These are phyloP conservation scores for Eulimnadia texana DNA, from an alignment of 1,140 invertebrate species.

Conservation along the genomic window DNA sequence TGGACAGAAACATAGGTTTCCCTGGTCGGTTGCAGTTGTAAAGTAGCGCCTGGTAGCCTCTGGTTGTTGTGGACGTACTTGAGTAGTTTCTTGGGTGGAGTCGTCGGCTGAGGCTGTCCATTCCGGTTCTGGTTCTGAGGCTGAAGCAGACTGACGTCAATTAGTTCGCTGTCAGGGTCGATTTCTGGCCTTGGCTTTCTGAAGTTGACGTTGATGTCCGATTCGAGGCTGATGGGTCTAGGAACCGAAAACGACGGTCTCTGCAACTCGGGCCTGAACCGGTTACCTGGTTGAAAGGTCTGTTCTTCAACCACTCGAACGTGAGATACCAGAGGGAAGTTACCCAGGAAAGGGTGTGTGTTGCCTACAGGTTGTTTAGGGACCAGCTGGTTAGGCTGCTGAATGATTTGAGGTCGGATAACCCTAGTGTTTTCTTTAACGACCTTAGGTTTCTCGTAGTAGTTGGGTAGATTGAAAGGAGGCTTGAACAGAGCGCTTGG, in stretches of 20 bases:
- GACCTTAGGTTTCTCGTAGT: constrained; percentile 26
- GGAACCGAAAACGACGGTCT: too few species aligned
- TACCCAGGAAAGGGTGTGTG: neutral
- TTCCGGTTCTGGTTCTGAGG: neutral
- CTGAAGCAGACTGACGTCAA: constrained; percentile 21
- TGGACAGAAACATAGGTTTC: neutral
- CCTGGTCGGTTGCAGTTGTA: neutral
- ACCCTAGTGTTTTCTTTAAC: constrained; percentile 15
- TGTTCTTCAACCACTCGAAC: neutral
- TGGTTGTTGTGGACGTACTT: neutral
- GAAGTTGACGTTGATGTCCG: constrained; percentile 41
- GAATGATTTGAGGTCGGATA: neutral
- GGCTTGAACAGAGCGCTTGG: constrained; percentile 2
- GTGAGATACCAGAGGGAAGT: neutral
- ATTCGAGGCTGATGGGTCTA: constrained; percentile 23
- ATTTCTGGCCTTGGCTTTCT: constrained; percentile 37
- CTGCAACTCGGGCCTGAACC: too few species aligned
- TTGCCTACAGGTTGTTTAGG: neutral
- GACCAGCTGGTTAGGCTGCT: constrained; percentile 6
- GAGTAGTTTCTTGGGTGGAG: neutral
- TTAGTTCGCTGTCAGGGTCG: constrained; percentile 52
- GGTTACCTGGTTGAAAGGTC: too few species aligned
- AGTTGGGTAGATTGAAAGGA: constrained; percentile 15
- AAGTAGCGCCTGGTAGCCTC: neutral
- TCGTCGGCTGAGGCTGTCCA: too few species aligned